Percentiles rank a stretch among this genome's conserved stretches.
Evolutionary conservation across 2,113 vertebrate species (phyloP).

Genomic region (Chitala chitala): DNA sequence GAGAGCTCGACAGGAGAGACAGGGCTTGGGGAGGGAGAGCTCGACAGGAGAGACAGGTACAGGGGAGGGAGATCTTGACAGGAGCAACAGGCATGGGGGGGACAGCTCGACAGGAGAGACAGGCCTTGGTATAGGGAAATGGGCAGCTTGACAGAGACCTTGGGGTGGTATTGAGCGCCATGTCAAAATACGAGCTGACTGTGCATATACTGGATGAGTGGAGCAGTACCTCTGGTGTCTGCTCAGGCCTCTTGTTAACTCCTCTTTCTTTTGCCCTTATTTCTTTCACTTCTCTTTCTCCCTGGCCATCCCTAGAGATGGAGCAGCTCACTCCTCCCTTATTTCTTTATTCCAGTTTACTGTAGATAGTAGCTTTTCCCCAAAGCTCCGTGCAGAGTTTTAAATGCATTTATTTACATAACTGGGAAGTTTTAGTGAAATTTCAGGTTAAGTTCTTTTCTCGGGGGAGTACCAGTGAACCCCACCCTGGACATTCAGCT

Average conservation of each 20-base stretch:
- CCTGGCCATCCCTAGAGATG: background rate
- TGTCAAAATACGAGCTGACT: background rate
- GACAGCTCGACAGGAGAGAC: background rate
- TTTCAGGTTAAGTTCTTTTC: background rate
- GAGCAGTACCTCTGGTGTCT: background rate
- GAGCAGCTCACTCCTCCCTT: background rate
- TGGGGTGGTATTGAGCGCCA: background rate
- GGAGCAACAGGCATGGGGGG: background rate
- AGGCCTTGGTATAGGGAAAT: background rate
- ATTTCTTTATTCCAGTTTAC: slow-evolving; percentile 9
- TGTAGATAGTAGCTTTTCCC: background rate
- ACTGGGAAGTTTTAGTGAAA: background rate
- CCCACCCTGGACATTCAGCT: background rate
- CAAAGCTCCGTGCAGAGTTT: background rate
- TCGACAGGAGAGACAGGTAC: background rate
- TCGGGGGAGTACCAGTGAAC: background rate
- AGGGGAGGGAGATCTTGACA: background rate
- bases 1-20: background rate
- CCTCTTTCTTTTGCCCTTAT: background rate
- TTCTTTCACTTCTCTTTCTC: background rate
- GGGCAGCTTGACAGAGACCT: background rate
- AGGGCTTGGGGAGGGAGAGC: background rate
- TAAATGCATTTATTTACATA: background rate
- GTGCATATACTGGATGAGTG: background rate
- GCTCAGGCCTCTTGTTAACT: background rate